Percentiles rank a stretch among this genome's conserved stretches.
Conservation (phyloP, 2,888 invertebrate species). For the Netelia melanura region DNA sequence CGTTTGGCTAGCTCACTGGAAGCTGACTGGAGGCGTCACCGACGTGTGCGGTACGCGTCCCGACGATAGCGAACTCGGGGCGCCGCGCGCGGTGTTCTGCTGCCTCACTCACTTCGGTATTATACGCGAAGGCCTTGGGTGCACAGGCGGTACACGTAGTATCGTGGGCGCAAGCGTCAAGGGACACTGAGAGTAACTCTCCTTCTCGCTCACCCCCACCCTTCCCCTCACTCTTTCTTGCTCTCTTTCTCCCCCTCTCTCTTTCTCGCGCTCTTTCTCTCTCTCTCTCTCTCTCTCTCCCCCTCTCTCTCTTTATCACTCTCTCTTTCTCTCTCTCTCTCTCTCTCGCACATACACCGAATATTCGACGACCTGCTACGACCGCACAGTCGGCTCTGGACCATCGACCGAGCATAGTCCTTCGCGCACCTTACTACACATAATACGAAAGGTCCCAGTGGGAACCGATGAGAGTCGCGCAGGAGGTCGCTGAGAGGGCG, state of each 20-base stretch:
- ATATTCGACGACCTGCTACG: slow-evolving; percentile 65
- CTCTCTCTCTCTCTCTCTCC: neutral
- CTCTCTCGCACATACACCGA: slow-evolving; percentile 17
- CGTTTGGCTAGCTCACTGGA: slow-evolving; percentile 75
- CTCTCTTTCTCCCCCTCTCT: slow-evolving; percentile 3
- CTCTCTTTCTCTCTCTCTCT: slow-evolving; percentile 22
- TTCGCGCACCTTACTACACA: slow-evolving; percentile 45
- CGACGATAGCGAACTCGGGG: slow-evolving; percentile 69
- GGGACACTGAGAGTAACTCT: slow-evolving; percentile 41
- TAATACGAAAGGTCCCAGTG: slow-evolving; percentile 39
- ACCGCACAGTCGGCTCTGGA: slow-evolving; percentile 80
- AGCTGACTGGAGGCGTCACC: slow-evolving; percentile 79
- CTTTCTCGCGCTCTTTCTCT: slow-evolving; percentile 1
- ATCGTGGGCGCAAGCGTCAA: slow-evolving; percentile 62
- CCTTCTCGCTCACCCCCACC: neutral
- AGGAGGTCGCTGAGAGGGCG: slow-evolving; percentile 30
- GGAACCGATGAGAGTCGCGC: slow-evolving; percentile 35
- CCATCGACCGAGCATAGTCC: slow-evolving; percentile 76
- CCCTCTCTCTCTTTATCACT: slow-evolving; percentile 10
- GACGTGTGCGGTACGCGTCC: slow-evolving; percentile 74
- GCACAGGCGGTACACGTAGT: slow-evolving; percentile 59
- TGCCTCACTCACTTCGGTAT: slow-evolving; percentile 71
- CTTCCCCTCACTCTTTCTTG: neutral
- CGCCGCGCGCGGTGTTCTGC: slow-evolving; percentile 69
- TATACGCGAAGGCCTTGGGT: slow-evolving; percentile 53